Conservation (phyloP, 2,888 invertebrate species). For the Cremastobaeus sp. region DNA sequence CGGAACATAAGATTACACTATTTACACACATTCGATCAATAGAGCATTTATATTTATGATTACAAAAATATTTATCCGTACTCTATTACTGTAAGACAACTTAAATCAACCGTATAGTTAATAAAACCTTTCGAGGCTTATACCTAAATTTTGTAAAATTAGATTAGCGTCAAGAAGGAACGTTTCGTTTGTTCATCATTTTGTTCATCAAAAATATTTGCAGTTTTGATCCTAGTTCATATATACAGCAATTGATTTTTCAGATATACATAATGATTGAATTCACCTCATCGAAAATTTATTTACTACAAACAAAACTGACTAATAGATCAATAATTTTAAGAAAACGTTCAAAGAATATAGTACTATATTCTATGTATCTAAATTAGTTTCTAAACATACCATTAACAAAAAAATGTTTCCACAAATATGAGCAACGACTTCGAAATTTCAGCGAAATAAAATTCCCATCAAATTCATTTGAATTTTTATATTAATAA, state of each 20-base stretch:
- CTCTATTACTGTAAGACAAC: constrained; percentile 22
- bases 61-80: constrained; percentile 36
- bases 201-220: constrained; percentile 19
- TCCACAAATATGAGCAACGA: too few relatives aligned
- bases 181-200: constrained; percentile 8
- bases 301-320: too few relatives aligned
- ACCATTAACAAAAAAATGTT: too few relatives aligned
- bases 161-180: constrained; percentile 31
- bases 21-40: constrained; percentile 19
- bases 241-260: constrained; percentile 19
- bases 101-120: constrained; percentile 3
- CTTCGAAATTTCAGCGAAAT: too few relatives aligned
- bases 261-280: neutral
- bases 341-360: too few relatives aligned
- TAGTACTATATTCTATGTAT: too few relatives aligned
- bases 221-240: constrained; percentile 1
- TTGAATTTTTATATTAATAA: too few relatives aligned
- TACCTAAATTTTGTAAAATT: constrained; percentile 34
- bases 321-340: too few relatives aligned
- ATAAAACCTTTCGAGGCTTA: constrained; percentile 14
- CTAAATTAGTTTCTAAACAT: too few relatives aligned
- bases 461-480: too few relatives aligned
- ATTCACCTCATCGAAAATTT: neutral
- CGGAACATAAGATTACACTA: constrained; percentile 24
- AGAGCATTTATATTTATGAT: constrained; percentile 22